phyloP scores from a whole-genome alignment of 2,797 vertebrate genomes.

The Taenioides sp. region DNA sequence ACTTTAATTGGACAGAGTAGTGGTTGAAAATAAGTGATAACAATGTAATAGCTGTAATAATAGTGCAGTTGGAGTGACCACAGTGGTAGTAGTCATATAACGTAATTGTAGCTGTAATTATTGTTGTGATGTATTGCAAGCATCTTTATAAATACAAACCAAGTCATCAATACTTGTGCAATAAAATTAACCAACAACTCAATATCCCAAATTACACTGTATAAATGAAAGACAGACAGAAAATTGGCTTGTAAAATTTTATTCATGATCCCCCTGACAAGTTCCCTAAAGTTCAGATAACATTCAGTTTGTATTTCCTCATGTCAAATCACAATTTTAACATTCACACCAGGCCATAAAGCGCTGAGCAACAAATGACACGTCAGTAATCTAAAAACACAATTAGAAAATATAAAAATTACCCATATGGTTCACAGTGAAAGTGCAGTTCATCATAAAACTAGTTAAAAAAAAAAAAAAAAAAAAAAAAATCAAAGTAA shows the following conservation, averaged over 20 bases:
- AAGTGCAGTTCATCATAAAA: conserved; percentile 62
- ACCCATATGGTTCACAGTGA: conserved; percentile 43
- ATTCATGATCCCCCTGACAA: conserved; percentile 40
- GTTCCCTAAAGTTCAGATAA: conserved; percentile 29
- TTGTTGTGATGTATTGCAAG: not conserved
- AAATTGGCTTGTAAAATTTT: conserved; percentile 44
- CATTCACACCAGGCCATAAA: conserved; percentile 30
- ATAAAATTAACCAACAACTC: not conserved
- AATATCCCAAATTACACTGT: not conserved
- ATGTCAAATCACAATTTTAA: conserved; percentile 23
- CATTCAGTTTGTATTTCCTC: conserved; percentile 31
- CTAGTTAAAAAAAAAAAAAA: not conserved
- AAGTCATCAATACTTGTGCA: not conserved
- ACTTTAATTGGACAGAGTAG: not conserved
- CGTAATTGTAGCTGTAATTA: not conserved
- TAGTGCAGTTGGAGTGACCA: not conserved
- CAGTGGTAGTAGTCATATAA: not conserved
- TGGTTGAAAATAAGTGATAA: not conserved
- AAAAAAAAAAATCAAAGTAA: conserved; percentile 41
- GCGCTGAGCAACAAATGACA: conserved; percentile 17
- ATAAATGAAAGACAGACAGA: not conserved
- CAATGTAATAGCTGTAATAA: not conserved
- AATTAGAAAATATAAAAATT: conserved; percentile 20
- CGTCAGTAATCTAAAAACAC: conserved; percentile 2
- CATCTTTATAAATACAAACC: not conserved